Percentiles rank a stretch among this genome's conserved stretches.
phyloP scores from a whole-genome alignment of 2,113 vertebrate species.

The Macaca mulatta region DNA sequence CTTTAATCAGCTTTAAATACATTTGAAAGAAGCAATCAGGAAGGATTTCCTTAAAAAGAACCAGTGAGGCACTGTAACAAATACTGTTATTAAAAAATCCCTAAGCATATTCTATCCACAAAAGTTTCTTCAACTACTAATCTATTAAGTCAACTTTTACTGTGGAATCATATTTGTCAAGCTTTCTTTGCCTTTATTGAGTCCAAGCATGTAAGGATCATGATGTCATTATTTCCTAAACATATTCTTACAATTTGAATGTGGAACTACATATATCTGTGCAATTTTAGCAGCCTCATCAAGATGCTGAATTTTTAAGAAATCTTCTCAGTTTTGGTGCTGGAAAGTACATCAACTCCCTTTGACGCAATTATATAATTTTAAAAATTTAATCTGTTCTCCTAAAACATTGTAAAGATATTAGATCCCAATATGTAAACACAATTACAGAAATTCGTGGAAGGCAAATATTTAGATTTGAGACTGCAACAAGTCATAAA shows the following conservation, averaged over 20 bases:
- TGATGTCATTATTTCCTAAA: background rate
- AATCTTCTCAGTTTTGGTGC: background rate
- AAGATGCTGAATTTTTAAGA: slow-evolving; percentile 20
- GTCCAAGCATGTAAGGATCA: background rate
- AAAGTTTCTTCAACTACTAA: slow-evolving; percentile 13
- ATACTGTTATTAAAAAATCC: slow-evolving; percentile 29
- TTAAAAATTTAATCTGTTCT: background rate
- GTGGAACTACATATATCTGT: background rate
- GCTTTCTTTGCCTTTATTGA: background rate
- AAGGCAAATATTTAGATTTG: background rate
- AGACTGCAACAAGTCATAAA: background rate
- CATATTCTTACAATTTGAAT: background rate
- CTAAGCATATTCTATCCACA: background rate
- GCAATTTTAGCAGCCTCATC: background rate
- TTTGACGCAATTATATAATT: background rate
- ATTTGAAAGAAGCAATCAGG: slow-evolving; percentile 27
- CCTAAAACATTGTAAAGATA: background rate
- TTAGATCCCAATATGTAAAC: background rate
- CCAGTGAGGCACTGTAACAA: background rate
- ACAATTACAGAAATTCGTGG: background rate
- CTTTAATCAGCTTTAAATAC: slow-evolving; percentile 26
- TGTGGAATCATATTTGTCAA: background rate
- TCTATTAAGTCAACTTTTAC: background rate
- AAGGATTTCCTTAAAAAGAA: slow-evolving; percentile 19
- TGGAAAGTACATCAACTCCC: background rate